Base-by-base conservation (phyloP, 37 sponge, comb jelly and placozoan genomes). In the Eunapius fragilis region DNA sequence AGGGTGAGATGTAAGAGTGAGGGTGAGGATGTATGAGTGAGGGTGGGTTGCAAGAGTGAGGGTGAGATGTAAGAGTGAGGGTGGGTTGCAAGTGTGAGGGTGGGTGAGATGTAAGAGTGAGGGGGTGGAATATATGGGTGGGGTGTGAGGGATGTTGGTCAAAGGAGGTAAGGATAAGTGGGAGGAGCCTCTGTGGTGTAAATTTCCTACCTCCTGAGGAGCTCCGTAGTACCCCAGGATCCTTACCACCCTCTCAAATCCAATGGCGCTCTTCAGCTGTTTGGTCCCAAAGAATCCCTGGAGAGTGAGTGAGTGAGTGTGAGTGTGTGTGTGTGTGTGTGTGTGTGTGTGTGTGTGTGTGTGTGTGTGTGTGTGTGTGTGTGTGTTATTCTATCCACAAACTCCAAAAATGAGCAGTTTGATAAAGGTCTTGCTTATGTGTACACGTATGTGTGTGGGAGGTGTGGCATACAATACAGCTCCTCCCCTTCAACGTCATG, bases 251-350 rank as follows among this genome's bases (percentile, higher is more conserved):
- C 86, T 34, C 70, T 92, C 86, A 84, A 92, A 85, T 25, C 90
- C 74, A 28, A 92, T 88, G 2, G 86, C 86, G 80, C 85, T 85
- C 69, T 87, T 92, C 79, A 80, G 76, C n/a, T n/a, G n/a, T 38
- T 92, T 92, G 75, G 79, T 92, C 25, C 88, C 82, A 37, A 90
- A 69, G 35, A 83, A 28, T 25, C 90, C 86, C 75, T 83, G 83
- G 3, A 31, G 58, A 10, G 47, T 45, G 47, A 11, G 47, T 45
- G 47, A 10, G 72, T 7, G 10, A 10, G 30, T 28, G 31, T 28
- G 72, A 11, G 47, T 9, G 9, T 45, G 47, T 45, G 47, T 45
- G 47, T 45, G 47, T 9, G 9, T 45, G 47, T 45, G 47, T 45
- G 47, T 45, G 47, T 45, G 47, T 9, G 9, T 45, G 47, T 45